phyloP scores from a whole-genome alignment of 2,888 invertebrate species.

The Mellilla xanthometata region DNA sequence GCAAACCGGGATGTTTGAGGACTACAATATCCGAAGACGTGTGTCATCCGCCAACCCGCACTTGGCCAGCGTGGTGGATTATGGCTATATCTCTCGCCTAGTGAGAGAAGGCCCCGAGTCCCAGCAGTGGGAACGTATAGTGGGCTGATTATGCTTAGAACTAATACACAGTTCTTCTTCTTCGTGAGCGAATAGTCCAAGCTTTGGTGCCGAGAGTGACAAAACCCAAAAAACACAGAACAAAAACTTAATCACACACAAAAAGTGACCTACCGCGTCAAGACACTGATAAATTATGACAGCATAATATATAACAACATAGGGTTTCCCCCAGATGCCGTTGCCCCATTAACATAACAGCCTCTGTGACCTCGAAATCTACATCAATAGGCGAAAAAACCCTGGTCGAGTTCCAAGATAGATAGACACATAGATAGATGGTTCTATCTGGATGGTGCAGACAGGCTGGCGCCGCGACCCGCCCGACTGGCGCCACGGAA shows the following conservation, averaged over 20 bases:
- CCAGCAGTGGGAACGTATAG: no score
- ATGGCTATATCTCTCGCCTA: no score
- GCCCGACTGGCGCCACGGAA: slow-evolving; percentile 51
- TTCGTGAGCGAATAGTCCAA: no score
- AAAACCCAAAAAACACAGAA: slow-evolving; percentile 5
- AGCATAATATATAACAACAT: slow-evolving; percentile 51
- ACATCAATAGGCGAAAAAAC: slow-evolving; percentile 71
- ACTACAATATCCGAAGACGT: no score
- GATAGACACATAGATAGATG: no score
- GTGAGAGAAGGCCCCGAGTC: no score
- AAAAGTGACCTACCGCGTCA: slow-evolving; percentile 54
- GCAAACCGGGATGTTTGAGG: no score
- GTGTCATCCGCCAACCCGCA: no score
- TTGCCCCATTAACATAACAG: slow-evolving; percentile 73
- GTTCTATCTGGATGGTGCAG: slow-evolving; percentile 62
- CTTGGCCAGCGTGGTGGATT: no score
- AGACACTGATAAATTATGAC: slow-evolving; percentile 73
- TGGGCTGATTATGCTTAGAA: no score
- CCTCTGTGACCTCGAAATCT: slow-evolving; percentile 70
- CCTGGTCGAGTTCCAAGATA: slow-evolving; percentile 75
- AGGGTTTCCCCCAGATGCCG: slow-evolving; percentile 58
- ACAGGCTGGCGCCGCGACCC: slow-evolving; percentile 74
- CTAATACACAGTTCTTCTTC: no score
- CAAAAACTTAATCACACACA: slow-evolving; percentile 34
- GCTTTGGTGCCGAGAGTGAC: no score